Conservation (phyloP, 2,113 vertebrate genomes). For the Calypte anna region DNA sequence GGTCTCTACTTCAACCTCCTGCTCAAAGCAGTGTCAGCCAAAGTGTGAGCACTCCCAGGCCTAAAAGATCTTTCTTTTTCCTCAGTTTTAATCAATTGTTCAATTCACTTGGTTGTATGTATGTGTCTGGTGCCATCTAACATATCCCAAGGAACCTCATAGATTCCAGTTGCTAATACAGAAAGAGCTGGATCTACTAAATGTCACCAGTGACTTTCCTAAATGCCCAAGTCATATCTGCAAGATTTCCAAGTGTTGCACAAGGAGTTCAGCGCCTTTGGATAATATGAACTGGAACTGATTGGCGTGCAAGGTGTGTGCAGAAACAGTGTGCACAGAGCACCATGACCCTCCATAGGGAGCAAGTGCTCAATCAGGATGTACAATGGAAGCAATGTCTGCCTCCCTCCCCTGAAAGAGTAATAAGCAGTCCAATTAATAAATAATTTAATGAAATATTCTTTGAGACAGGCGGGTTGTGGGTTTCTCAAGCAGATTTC, state of each 20-base stretch:
- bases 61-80: neutral
- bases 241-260: neutral
- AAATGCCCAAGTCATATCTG: neutral
- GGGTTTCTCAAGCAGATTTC: neutral
- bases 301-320: rapidly evolving
- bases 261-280: neutral
- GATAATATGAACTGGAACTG: neutral
- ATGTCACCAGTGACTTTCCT: neutral
- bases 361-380: neutral
- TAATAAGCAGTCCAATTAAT: neutral
- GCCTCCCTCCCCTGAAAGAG: neutral
- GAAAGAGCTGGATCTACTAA: neutral
- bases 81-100: neutral
- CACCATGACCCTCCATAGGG: neutral
- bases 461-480: neutral
- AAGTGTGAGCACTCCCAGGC: neutral
- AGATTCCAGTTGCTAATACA: neutral
- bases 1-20: neutral
- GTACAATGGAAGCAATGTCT: rapidly evolving
- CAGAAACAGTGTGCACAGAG: rapidly evolving
- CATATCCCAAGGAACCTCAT: neutral
- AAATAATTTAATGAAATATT: neutral
- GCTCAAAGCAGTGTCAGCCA: neutral
- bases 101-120: neutral
- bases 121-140: neutral